Base-by-base conservation (phyloP, 2,797 vertebrate species). In the Pseudomugil tenellus region DNA sequence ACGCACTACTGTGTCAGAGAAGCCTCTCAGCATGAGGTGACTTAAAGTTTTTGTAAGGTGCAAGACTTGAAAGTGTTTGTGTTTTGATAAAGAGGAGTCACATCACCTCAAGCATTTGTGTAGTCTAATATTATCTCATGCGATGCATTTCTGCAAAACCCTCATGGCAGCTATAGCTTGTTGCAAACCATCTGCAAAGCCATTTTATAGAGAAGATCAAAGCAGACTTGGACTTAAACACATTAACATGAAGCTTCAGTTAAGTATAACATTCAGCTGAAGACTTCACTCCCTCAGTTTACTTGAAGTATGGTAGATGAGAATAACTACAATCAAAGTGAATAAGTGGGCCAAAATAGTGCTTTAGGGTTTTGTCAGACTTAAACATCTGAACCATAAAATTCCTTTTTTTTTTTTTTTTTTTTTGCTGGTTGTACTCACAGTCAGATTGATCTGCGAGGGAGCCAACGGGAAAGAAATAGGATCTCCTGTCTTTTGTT, bases 61-160 rank as follows among this genome's bases (percentile, higher is more conserved):
- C 75, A 58, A 72, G 64, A 69, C 26, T 29, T 25, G 3, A 53
- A 68, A 55, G 49, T 23, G 58, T 12, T 52, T 46, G 19, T 34
- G 52, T 19, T 31, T 34, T 60, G 60, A 76, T 71, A 59, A 71
- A 63, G 58, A 63, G 16, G 8, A 63, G 53, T 58, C 49, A 43
- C 21, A 55, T 72, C 72, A 74, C 3, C n/a, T 63, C 59, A 25
- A 62, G 55, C 63, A 60, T 82, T 67, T 69, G 58, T 31, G 41
- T 29, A 41, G 63, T 68, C 34, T 28, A 9, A 63, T 68, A 60
- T 54, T 74, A 76, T 59, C 21, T 25, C 41, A 9, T 43, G 41
- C 19, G 7, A 43, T 43, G 19, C 2, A 9, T 43, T 43, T n/a
- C 41, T 43, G 19, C 19, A n/a, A n/a, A 43, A 6, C 19, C 19